Evolutionary conservation across 2,113 vertebrate species (phyloP).

Genomic region (Todiramphus chloris): DNA sequence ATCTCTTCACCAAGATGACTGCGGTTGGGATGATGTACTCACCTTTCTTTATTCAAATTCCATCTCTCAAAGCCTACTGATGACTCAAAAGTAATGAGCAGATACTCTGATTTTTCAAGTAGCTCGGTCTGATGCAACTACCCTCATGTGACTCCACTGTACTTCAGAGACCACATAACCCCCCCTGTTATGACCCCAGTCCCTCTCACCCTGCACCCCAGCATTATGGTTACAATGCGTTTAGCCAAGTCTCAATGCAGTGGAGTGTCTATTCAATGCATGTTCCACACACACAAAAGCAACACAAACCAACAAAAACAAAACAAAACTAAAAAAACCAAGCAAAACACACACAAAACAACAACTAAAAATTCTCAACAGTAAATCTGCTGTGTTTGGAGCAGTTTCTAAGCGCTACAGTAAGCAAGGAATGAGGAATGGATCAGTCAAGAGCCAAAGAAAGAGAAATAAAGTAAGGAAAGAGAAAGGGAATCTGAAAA

Average conservation of each 20-base stretch:
- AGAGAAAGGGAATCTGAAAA: not conserved
- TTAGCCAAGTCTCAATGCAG: not conserved
- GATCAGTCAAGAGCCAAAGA: not conserved
- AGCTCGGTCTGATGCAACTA: not conserved
- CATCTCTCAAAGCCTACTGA: not conserved
- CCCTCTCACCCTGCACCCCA: not conserved
- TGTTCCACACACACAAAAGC: not conserved
- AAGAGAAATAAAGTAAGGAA: not conserved
- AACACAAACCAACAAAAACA: too few species aligned
- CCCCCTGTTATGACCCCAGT: not conserved
- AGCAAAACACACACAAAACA: too few species aligned
- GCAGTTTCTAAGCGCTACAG: not conserved
- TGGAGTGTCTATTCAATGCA: not conserved
- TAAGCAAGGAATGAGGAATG: not conserved
- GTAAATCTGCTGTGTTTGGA: not conserved
- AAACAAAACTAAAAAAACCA: too few species aligned
- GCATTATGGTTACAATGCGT: accelerated
- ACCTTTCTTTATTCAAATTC: not conserved
- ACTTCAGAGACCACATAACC: accelerated
- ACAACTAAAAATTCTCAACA: too few species aligned
- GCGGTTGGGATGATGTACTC: not conserved
- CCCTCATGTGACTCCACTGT: accelerated
- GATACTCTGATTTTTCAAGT: not conserved
- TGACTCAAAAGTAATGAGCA: not conserved
- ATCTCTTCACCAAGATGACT: not conserved